Conservation (phyloP, 1,140 invertebrate genomes). For the Cephus cinctus region DNA sequence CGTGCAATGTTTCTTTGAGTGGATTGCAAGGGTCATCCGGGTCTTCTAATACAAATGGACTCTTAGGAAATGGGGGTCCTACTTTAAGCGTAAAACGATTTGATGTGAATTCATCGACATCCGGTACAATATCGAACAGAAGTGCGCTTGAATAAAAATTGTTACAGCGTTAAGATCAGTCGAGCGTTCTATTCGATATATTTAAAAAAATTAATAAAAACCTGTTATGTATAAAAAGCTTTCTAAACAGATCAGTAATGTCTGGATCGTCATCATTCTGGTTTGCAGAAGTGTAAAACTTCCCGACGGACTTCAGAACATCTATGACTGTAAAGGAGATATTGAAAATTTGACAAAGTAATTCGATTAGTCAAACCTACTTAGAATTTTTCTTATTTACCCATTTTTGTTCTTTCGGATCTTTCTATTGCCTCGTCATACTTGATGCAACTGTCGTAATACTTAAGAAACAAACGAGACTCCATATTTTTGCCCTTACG, state of each 20-base stretch:
- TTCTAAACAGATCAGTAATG: constrained; percentile 26
- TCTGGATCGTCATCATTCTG: constrained; percentile 3
- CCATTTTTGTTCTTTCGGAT: constrained; percentile 18
- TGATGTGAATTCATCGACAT: constrained; percentile 23
- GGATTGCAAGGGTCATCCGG: constrained; percentile 19
- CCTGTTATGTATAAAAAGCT: constrained; percentile 17
- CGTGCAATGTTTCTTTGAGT: constrained; percentile 1
- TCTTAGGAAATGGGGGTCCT: constrained; percentile 15
- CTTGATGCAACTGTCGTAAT: constrained; percentile 30
- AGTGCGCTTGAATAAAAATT: constrained; percentile 23
- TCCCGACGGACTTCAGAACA: constrained; percentile 16
- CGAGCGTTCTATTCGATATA: neutral
- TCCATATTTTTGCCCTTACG: constrained; percentile 15
- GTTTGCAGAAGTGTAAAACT: constrained; percentile 17
- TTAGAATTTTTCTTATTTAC: constrained; percentile 14
- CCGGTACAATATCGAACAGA: constrained; percentile 34
- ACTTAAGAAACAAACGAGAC: constrained; percentile 13
- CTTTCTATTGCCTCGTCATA: constrained; percentile 15
- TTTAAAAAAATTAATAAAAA: neutral
- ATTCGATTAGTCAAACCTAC: constrained; percentile 3
- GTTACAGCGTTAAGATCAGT: constrained; percentile 3
- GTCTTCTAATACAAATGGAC: constrained; percentile 12
- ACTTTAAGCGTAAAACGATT: constrained; percentile 28
- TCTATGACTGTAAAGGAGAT: constrained; percentile 27
- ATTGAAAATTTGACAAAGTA: constrained; percentile 2